These are phyloP conservation scores for Drosophila kuntzei DNA, from an alignment of 2,888 invertebrate genomes.

Conservation along the genomic window DNA sequence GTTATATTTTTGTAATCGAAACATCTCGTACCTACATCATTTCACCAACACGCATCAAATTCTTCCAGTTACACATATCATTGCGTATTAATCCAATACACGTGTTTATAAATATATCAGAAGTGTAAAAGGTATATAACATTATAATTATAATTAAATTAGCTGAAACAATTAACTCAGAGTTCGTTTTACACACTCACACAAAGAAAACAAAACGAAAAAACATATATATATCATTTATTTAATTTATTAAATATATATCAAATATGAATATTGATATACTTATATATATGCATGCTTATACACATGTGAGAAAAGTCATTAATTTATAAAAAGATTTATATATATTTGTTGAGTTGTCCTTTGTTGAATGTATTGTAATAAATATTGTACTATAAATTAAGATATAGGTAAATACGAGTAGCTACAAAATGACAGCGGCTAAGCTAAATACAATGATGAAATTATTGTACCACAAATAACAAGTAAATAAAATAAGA, in stretches of 20 bases:
- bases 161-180: slow-evolving; percentile 28
- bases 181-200: slow-evolving; percentile 18
- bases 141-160: slow-evolving; percentile 28
- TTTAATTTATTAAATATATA: slow-evolving; percentile 39
- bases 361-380: slow-evolving; percentile 55
- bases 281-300: slow-evolving; percentile 51
- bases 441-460: slow-evolving; percentile 42
- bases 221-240: slow-evolving; percentile 27
- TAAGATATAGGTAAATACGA: slow-evolving; percentile 45
- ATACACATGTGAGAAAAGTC: slow-evolving; percentile 59
- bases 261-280: slow-evolving; percentile 23
- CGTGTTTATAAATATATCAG: slow-evolving; percentile 50
- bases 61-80: slow-evolving; percentile 81
- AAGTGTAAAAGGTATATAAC: slow-evolving; percentile 28
- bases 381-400: slow-evolving; percentile 55
- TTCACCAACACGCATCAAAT: slow-evolving; percentile 55
- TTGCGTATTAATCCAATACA: slow-evolving; percentile 59
- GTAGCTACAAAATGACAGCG: slow-evolving; percentile 41
- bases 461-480: slow-evolving; percentile 43
- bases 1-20: slow-evolving; percentile 43
- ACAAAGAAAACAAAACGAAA: slow-evolving; percentile 24
- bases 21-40: slow-evolving; percentile 51
- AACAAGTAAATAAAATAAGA: slow-evolving; percentile 26
- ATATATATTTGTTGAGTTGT: slow-evolving; percentile 42
- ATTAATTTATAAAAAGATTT: slow-evolving; percentile 53